phyloP scores from a whole-genome alignment of 2,888 invertebrate species.

The Andrena trimmerana region DNA sequence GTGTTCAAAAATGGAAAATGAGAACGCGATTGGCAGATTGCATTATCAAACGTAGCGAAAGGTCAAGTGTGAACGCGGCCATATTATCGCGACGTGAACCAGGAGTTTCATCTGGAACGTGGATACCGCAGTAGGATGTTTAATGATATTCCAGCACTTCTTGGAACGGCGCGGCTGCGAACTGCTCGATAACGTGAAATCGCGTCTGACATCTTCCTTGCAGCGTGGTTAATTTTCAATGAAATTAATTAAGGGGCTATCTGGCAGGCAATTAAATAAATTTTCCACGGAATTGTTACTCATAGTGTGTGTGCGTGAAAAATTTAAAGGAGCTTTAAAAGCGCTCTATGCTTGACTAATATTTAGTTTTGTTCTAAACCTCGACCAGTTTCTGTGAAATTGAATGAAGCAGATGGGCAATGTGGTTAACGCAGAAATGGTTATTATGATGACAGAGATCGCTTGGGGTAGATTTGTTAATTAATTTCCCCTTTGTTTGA shows the following conservation, averaged over 20 bases:
- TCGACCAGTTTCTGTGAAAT: background rate
- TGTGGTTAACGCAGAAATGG: background rate
- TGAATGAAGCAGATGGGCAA: background rate
- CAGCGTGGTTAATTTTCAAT: slow-evolving; percentile 17
- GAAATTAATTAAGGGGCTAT: slow-evolving; percentile 7
- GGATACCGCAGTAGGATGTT: slow-evolving; percentile 26
- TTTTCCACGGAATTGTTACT: background rate
- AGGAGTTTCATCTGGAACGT: slow-evolving; percentile 14
- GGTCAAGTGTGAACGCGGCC: slow-evolving; percentile 25
- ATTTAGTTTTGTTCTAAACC: background rate
- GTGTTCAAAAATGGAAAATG: slow-evolving; percentile 3
- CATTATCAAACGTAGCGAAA: slow-evolving; percentile 50
- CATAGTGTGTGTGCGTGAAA: background rate
- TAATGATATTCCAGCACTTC: slow-evolving; percentile 39
- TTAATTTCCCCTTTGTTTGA: background rate
- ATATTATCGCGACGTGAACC: slow-evolving; percentile 34
- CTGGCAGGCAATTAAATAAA: background rate
- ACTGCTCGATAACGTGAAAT: slow-evolving; percentile 27
- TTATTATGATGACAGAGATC: no score
- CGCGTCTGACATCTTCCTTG: background rate
- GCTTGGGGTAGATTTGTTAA: background rate
- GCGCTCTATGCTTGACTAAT: background rate
- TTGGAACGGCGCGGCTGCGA: slow-evolving; percentile 13
- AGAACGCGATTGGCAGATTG: slow-evolving; percentile 24
- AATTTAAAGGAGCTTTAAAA: background rate